These are phyloP conservation scores for Phengaris arion DNA, from an alignment of 2,888 invertebrate species.

Conservation along the genomic window DNA sequence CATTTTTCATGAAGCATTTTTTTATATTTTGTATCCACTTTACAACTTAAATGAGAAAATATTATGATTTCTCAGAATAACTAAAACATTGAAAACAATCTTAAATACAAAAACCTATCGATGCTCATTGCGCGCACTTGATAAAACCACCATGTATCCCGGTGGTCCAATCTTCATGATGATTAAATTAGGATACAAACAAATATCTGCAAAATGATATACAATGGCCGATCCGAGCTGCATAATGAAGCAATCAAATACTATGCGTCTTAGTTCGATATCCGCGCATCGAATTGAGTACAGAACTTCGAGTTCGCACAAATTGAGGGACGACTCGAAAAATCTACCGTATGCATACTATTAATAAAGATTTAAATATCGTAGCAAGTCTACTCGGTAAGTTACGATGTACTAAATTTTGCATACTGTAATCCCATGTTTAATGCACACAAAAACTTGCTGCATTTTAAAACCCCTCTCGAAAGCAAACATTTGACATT, in stretches of 20 bases:
- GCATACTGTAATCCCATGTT: conserved; percentile 69
- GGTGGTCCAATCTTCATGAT: conserved; percentile 78
- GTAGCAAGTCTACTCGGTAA: neutral
- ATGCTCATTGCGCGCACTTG: conserved; percentile 54
- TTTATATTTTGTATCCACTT: too few species aligned
- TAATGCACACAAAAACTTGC: conserved; percentile 65
- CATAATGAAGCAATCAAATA: conserved; percentile 78
- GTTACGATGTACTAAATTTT: conserved; percentile 46
- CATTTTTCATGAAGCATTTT: too few species aligned
- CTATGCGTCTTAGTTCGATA: conserved; percentile 62
- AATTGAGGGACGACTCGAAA: neutral
- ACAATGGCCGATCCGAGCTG: conserved; percentile 68
- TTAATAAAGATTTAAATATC: neutral
- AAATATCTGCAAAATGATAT: conserved; percentile 77
- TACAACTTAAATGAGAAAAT: too few species aligned
- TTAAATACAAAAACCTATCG: neutral
- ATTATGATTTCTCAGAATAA: too few species aligned
- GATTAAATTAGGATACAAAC: conserved; percentile 77
- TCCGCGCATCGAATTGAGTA: conserved; percentile 40
- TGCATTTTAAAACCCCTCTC: conserved; percentile 77
- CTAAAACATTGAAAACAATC: conserved; percentile 50
- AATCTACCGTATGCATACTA: neutral
- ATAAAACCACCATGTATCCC: conserved; percentile 52
- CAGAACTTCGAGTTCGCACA: conserved; percentile 27
- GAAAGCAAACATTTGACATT: conserved; percentile 76